Base-by-base conservation (phyloP, 2,888 invertebrate species). In the Sinhomidia bicolor region DNA sequence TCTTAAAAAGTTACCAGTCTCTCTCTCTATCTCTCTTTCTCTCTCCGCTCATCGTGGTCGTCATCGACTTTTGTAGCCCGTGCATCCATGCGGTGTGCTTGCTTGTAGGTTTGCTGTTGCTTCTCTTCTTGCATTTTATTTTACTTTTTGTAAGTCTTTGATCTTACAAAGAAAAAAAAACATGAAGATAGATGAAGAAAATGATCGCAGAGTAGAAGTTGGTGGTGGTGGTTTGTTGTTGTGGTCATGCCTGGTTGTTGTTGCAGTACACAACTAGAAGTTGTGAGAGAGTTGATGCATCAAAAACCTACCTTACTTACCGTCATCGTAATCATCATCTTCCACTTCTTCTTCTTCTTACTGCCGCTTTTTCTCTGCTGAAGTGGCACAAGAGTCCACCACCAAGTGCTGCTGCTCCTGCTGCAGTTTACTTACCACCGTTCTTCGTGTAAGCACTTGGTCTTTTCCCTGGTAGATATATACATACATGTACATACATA, bases 311-410 rank as follows among this genome's bases (percentile, higher is more conserved):
- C 65, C 88, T 68, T 84, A 88, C 79, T 79, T 79, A 62, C 82
- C 83, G 65, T 82, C 41, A 74, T 85, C 85, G 36, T 41, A 10
- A 83, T 82, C 60, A 74, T 85, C 85, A 54, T 32, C 71, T 47
- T 4, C 68, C 20, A 41, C 26, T 29, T 44, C 65, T 17, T 65
- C 51, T 26, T 54, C 20, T 44, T 71, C 83, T 71, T 65, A 47
- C 76, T 85, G 83, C 88, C 88, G 84, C 88, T 88, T 78, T 88
- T 83, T 88, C 85, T 85, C 68, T 83, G 71, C 65, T 71, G 71
- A 65, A 65, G 79, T 85, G 85, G 85, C 68, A 85, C 71, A 85
- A 68, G 62, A 85, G 76, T 65, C 51, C 36, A 76, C 62, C 26
- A 79, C n/a, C n/a, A n/a, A 79, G 85, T 85, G 79, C 60, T 85